Conservation (phyloP, 2,113 vertebrate species). For the Myrmophylax atrothorax region DNA sequence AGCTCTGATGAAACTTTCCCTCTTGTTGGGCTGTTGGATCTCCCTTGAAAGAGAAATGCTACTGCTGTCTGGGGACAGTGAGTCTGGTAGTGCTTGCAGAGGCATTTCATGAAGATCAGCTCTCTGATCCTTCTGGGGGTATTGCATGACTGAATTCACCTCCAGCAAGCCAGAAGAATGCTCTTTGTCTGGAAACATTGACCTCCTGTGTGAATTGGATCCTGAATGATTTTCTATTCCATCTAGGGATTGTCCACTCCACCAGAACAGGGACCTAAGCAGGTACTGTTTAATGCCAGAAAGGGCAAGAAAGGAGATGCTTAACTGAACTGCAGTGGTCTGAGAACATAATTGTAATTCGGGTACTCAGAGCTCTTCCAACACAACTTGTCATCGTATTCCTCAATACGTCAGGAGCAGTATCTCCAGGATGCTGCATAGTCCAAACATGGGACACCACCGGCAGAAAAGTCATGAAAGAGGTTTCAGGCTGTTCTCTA, state of each 20-base stretch:
- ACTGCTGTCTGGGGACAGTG: rapidly evolving
- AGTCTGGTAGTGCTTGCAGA: rapidly evolving
- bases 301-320: neutral
- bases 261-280: neutral
- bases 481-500: neutral
- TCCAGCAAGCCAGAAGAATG: neutral
- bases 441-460: neutral
- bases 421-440: neutral
- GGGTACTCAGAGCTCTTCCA: neutral
- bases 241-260: neutral
- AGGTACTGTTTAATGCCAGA: neutral
- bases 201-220: neutral
- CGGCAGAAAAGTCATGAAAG: neutral
- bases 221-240: neutral
- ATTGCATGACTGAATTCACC: neutral
- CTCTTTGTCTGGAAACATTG: neutral
- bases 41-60: neutral
- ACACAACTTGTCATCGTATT: neutral
- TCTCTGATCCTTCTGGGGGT: neutral
- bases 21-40: neutral
- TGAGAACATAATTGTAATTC: neutral
- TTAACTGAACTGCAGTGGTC: neutral
- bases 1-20: neutral
- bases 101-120: neutral
- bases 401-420: neutral